These are phyloP conservation scores for Cryptotermes secundus DNA, from an alignment of 1,140 invertebrate species.

Conservation along the genomic window DNA sequence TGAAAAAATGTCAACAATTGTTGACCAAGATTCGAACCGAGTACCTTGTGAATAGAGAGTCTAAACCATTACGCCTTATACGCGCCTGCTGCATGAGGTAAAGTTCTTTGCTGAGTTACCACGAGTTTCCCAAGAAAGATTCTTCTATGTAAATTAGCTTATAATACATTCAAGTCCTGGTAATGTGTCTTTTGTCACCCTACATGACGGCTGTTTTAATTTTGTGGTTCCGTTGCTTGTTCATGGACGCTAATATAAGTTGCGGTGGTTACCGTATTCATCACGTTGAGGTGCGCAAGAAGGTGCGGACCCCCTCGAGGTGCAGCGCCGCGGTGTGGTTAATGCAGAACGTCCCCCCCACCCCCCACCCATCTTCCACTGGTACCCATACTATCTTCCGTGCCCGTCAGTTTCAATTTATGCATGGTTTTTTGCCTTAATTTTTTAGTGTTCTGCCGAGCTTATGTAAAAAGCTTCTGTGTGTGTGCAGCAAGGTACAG, in stretches of 20 bases:
- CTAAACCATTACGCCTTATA: too few relatives aligned
- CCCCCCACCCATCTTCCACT: background rate
- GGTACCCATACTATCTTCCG: conserved; percentile 20
- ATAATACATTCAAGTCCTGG: too few relatives aligned
- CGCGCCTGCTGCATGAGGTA: too few relatives aligned
- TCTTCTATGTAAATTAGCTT: too few relatives aligned
- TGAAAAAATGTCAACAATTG: too few relatives aligned
- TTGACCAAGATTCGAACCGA: too few relatives aligned
- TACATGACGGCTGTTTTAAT: background rate
- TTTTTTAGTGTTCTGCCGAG: background rate
- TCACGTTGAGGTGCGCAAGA: background rate
- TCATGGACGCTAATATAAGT: background rate
- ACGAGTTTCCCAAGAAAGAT: too few relatives aligned
- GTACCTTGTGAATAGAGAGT: too few relatives aligned
- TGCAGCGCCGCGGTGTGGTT: background rate
- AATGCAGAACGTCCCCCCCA: background rate
- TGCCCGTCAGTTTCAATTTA: conserved; percentile 16
- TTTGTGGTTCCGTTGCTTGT: background rate
- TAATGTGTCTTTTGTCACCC: too few relatives aligned
- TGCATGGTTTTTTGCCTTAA: conserved; percentile 24
- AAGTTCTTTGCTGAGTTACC: too few relatives aligned
- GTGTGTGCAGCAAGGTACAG: background rate
- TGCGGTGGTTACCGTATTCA: background rate
- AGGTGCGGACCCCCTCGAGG: background rate
- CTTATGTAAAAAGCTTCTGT: background rate